These are phyloP conservation scores for Rhabdophis nuchalis DNA, from an alignment of 2,797 vertebrate species.

Conservation along the genomic window DNA sequence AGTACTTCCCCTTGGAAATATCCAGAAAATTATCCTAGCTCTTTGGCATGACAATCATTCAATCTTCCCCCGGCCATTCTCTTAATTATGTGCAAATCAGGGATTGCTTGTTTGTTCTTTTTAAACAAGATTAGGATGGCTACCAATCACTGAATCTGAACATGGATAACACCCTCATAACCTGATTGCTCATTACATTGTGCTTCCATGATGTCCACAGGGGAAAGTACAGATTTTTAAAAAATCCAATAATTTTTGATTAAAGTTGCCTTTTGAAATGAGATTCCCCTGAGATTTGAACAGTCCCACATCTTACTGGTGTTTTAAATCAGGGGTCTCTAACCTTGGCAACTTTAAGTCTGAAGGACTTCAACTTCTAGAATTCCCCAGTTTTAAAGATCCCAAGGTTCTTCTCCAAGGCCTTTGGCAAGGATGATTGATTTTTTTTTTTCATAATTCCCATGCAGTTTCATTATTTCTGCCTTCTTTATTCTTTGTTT, in stretches of 20 bases:
- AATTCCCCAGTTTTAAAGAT: too few species aligned
- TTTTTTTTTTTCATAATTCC: neutral
- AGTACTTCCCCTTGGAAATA: constrained; percentile 9
- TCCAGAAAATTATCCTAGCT: neutral
- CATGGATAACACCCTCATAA: neutral
- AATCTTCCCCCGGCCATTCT: neutral
- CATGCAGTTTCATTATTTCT: neutral
- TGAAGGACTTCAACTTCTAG: too few species aligned
- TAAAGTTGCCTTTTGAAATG: neutral
- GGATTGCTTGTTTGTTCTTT: neutral
- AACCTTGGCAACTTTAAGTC: too few species aligned
- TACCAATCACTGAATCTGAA: neutral
- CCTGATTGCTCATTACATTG: neutral
- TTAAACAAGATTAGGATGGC: neutral
- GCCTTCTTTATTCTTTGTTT: neutral
- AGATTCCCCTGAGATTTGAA: neutral
- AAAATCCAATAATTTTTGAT: neutral
- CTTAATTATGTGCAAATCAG: neutral
- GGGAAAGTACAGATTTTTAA: neutral
- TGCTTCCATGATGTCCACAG: neutral
- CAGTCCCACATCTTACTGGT: neutral
- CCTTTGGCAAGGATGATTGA: neutral
- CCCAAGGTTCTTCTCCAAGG: neutral
- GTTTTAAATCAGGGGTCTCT: too few species aligned
- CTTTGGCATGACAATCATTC: neutral